phyloP scores from a whole-genome alignment of 2,797 vertebrate genomes.

The Galagoides demidoff region DNA sequence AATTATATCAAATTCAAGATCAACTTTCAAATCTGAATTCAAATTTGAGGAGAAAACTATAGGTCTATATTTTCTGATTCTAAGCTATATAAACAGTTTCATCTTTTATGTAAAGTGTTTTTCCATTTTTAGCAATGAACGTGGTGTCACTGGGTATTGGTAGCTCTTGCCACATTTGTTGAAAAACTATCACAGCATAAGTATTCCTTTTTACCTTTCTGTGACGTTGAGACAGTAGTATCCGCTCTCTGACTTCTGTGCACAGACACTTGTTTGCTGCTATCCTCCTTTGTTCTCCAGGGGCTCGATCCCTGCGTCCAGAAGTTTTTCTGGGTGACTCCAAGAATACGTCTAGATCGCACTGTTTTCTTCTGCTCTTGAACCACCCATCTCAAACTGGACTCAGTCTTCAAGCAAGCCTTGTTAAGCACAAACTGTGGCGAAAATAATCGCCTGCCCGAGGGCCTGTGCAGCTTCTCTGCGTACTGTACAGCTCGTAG shows the following conservation, averaged over 20 bases:
- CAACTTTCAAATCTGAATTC: background rate
- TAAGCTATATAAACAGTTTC: background rate
- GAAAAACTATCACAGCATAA: background rate
- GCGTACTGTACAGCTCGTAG: slow-evolving; percentile 62
- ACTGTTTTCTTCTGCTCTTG: background rate
- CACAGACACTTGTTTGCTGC: slow-evolving; percentile 82
- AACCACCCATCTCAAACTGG: slow-evolving; percentile 23
- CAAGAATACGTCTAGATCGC: background rate
- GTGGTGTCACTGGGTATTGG: background rate
- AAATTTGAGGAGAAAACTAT: background rate
- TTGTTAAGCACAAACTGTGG: background rate
- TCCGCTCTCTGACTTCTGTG: slow-evolving; percentile 81
- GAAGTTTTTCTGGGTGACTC: slow-evolving; percentile 52
- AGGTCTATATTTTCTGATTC: background rate
- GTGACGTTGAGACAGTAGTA: slow-evolving; percentile 85
- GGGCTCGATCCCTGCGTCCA: slow-evolving; percentile 65
- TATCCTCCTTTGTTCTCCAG: slow-evolving; percentile 69
- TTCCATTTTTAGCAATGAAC: background rate
- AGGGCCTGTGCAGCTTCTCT: slow-evolving; percentile 49
- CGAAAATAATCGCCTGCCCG: slow-evolving; percentile 4
- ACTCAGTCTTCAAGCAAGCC: background rate
- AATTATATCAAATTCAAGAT: background rate
- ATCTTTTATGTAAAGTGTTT: background rate
- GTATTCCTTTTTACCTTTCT: slow-evolving; percentile 90
- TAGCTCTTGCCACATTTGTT: background rate